These are phyloP conservation scores for Apostichopus japonicus DNA, from an alignment of 35 echinoderm and acorn worm species.

Conservation along the genomic window DNA sequence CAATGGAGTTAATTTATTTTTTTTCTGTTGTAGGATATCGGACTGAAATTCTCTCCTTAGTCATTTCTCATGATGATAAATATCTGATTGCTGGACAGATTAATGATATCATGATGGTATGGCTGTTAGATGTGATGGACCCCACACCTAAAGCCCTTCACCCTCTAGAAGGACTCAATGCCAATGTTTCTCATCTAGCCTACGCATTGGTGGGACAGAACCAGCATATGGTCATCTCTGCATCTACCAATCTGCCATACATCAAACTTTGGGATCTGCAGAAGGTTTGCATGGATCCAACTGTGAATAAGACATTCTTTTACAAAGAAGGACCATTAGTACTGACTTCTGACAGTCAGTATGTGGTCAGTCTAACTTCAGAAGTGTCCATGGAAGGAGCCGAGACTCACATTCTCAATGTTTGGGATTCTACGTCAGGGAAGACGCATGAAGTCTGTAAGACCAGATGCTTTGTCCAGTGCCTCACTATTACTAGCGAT, in stretches of 20 bases:
- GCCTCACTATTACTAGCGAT: conserved; percentile 31
- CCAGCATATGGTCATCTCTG: conserved; percentile 48
- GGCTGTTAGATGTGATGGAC: conserved; percentile 38
- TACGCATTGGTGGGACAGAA: conserved; percentile 26
- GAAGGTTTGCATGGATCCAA: conserved; percentile 24
- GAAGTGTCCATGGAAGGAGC: conserved; percentile 37
- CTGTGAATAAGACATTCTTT: conserved; percentile 38
- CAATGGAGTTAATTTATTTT: neutral
- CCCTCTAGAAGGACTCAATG: conserved; percentile 53
- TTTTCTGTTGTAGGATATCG: conserved; percentile 27
- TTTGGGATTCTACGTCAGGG: conserved; percentile 39
- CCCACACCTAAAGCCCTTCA: conserved; percentile 24
- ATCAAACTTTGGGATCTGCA: conserved; percentile 62
- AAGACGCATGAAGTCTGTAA: conserved; percentile 29
- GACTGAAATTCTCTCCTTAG: conserved; percentile 55
- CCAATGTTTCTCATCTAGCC: conserved; percentile 41
- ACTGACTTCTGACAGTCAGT: conserved; percentile 42
- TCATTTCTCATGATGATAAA: conserved; percentile 29
- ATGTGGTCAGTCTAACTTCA: conserved; percentile 26
- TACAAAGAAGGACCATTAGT: conserved; percentile 50
- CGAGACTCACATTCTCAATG: conserved; percentile 15
- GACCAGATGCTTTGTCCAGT: neutral
- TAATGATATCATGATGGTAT: conserved; percentile 56
- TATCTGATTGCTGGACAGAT: conserved; percentile 52
- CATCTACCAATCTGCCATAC: conserved; percentile 52